These are phyloP conservation scores for Barbus barbus DNA, from an alignment of 2,113 vertebrate species.

Conservation along the genomic window DNA sequence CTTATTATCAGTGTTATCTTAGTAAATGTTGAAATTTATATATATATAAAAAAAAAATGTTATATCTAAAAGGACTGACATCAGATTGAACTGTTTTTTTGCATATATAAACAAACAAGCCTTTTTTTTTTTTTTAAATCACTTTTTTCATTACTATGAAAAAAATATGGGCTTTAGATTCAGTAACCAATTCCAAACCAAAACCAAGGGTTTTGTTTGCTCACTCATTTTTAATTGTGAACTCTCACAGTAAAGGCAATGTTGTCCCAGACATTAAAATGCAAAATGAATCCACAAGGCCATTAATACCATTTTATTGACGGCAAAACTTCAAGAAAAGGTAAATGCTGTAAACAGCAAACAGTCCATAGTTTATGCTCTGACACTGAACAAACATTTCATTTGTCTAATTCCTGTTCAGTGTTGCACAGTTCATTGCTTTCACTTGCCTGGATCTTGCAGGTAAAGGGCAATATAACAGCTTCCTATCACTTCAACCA, in stretches of 20 bases:
- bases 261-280: neutral
- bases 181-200: neutral
- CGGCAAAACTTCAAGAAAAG: neutral
- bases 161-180: neutral
- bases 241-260: neutral
- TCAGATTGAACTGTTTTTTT: neutral
- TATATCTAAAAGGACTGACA: neutral
- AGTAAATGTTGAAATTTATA: too few relatives aligned
- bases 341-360: neutral
- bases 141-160: neutral
- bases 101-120: neutral
- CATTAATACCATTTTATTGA: constrained; percentile 29
- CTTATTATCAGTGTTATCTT: too few relatives aligned
- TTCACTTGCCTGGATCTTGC: too few relatives aligned
- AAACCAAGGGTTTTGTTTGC: neutral
- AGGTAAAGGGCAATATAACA: neutral
- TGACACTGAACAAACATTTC: neutral
- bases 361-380: neutral
- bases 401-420: neutral
- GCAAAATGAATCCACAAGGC: neutral
- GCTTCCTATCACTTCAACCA: neutral
- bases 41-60: too few relatives aligned
- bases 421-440: neutral
- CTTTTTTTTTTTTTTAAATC: neutral
- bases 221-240: neutral